phyloP scores from a whole-genome alignment of 2,797 vertebrate genomes.

The Ptychobarbus kaznakovi region DNA sequence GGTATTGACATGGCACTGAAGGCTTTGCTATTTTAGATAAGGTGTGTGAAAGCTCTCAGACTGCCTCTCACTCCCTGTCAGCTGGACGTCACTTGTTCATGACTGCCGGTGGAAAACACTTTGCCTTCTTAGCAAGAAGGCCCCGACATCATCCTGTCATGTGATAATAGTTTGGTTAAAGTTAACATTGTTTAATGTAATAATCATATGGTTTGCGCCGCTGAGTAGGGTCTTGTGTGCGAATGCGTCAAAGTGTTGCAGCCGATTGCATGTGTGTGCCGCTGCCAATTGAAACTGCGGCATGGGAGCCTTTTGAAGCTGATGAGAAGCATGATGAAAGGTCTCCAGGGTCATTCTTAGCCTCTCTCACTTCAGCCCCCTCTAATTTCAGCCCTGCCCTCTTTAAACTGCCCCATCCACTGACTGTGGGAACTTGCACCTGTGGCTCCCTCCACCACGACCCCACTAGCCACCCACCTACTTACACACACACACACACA shows the following conservation, averaged over 20 bases:
- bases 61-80: conserved; percentile 22
- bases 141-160: conserved; percentile 19
- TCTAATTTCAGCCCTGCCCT: conserved; percentile 66
- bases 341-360: conserved; percentile 61
- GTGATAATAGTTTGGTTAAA: conserved; percentile 10
- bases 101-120: conserved; percentile 38
- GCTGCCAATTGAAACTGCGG: conserved; percentile 46
- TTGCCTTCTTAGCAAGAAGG: background rate
- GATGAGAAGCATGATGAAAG: conserved; percentile 63
- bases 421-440: conserved; percentile 81
- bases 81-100: conserved; percentile 49
- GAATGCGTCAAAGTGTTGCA: background rate
- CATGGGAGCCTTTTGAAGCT: conserved; percentile 62
- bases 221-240: background rate
- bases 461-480: conserved; percentile 5
- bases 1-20: background rate
- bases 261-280: conserved; percentile 8
- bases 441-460: conserved; percentile 72
- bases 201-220: background rate
- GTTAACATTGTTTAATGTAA: conserved; percentile 1
- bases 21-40: conserved; percentile 36
- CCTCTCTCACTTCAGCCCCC: conserved; percentile 68
- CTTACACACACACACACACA: conserved; percentile 6
- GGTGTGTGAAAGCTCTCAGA: conserved; percentile 46
- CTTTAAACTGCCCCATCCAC: conserved; percentile 56